Evolutionary conservation across 1,140 invertebrate species (phyloP), one percentile per base, ranked within the genome.

Genomic region (Trichonephila clavata): DNA sequence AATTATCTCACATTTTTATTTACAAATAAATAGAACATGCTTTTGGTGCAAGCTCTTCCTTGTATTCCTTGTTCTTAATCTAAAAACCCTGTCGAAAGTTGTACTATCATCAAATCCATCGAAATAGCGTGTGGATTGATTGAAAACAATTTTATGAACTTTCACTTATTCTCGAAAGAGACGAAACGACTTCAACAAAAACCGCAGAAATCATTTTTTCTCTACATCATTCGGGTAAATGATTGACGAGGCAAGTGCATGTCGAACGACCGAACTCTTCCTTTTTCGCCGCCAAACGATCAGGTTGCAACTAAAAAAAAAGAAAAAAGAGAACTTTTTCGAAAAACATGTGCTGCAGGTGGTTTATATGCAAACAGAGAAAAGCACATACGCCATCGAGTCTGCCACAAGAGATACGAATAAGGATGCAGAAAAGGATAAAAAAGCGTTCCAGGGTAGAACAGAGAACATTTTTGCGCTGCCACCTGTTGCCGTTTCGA

Each of bases 311-410:
- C 27, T 39, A 1, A 39, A 39, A 39, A 39, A 39, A 3, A 39
- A 39, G 2, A 14, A 24, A 32, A 71, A 27, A 16, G 10, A 50
- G 50, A 50, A 50, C 50, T 71, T 71, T 71, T 32, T 71, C 27
- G 68, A 71, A 71, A 71, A 71, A 71, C 68, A 71, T 71, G 68
- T 32, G 68, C 68, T 32, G 80, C 80, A 83, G 80, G 80, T 83
- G 80, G 80, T 83, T 50, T 57, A 57, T 83, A 83, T 83, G 80
- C 80, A 50, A 83, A 83, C 80, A 83, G 0, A n/a, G 39, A 83
- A 10, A 57, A 18, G n/a, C 68, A 27, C 68, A 71, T 24, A 71
- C 68, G 27, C 68, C 27, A 32, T 7, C 8, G 24, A 71, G 68
- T 71, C 68, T 71, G 27, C 24, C 68, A 16, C 14, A 4, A 65